These are phyloP conservation scores for Paelopatides confundens DNA, from an alignment of 53 echinoderm and acorn worm genomes.

Conservation along the genomic window DNA sequence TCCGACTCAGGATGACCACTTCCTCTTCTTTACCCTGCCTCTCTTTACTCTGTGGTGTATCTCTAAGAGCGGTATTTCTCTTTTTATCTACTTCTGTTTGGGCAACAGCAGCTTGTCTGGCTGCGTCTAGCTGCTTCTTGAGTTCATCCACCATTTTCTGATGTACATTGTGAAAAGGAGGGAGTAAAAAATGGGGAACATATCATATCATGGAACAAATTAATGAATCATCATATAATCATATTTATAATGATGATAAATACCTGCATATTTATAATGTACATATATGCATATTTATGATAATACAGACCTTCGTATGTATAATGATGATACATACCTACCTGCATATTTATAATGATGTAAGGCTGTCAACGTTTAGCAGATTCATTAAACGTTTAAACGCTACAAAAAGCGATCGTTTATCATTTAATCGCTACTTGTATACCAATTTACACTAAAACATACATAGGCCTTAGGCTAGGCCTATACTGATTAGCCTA, in stretches of 20 bases:
- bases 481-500: no score
- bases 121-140: slow-evolving; percentile 78
- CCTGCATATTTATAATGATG: no score
- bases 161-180: background rate
- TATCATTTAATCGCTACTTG: no score
- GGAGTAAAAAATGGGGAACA: background rate
- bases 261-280: no score
- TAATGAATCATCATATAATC: background rate
- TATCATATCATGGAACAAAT: background rate
- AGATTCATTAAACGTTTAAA: no score
- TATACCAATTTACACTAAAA: no score
- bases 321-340: no score
- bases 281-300: no score
- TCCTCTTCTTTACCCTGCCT: slow-evolving; percentile 38
- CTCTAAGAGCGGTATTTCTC: background rate
- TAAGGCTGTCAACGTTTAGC: no score
- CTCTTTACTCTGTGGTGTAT: slow-evolving; percentile 19
- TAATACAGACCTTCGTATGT: no score
- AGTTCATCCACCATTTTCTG: slow-evolving; percentile 77
- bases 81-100: slow-evolving; percentile 32
- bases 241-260: background rate
- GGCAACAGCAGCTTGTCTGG: slow-evolving; percentile 70
- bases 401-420: no score
- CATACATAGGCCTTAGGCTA: no score
- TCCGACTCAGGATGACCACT: slow-evolving; percentile 85